These are phyloP conservation scores for Caenorhabditis sinica DNA, from an alignment of 2,888 invertebrate genomes.

Conservation along the genomic window DNA sequence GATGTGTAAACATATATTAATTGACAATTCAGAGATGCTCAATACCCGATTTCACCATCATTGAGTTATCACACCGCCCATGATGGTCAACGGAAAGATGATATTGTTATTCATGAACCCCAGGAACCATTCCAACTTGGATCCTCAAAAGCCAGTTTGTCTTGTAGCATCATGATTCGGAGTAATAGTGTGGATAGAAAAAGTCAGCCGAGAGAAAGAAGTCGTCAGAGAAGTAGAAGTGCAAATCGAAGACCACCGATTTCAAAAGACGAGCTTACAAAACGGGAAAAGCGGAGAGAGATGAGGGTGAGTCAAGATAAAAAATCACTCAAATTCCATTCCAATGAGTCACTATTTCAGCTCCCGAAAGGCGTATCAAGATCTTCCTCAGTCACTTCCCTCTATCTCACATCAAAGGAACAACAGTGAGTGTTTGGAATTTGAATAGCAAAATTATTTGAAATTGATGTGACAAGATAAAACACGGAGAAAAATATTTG, in stretches of 20 bases:
- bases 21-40: conserved; percentile 35
- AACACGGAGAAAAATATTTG: conserved; percentile 20
- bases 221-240: conserved; percentile 62
- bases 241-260: conserved; percentile 62
- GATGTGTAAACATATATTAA: background rate
- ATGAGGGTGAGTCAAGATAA: conserved; percentile 49
- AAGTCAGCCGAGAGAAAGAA: conserved; percentile 50
- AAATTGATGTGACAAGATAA: conserved; percentile 16
- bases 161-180: conserved; percentile 67
- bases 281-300: conserved; percentile 61
- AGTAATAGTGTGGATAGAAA: conserved; percentile 60
- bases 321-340: background rate
- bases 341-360: conserved; percentile 34
- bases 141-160: conserved; percentile 68
- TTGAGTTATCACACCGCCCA: conserved; percentile 65
- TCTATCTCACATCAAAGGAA: conserved; percentile 60
- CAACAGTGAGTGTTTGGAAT: conserved; percentile 48
- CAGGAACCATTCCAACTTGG: conserved; percentile 68
- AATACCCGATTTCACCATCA: conserved; percentile 63
- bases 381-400: conserved; percentile 66
- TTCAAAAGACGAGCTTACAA: conserved; percentile 58
- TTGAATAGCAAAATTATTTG: conserved; percentile 1
- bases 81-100: conserved; percentile 59
- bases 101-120: conserved; percentile 71
- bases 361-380: conserved; percentile 59